Percentiles rank a stretch among this genome's conserved stretches.
phyloP scores from a whole-genome alignment of 2,888 invertebrate species.

The Drosophila hamatofila region DNA sequence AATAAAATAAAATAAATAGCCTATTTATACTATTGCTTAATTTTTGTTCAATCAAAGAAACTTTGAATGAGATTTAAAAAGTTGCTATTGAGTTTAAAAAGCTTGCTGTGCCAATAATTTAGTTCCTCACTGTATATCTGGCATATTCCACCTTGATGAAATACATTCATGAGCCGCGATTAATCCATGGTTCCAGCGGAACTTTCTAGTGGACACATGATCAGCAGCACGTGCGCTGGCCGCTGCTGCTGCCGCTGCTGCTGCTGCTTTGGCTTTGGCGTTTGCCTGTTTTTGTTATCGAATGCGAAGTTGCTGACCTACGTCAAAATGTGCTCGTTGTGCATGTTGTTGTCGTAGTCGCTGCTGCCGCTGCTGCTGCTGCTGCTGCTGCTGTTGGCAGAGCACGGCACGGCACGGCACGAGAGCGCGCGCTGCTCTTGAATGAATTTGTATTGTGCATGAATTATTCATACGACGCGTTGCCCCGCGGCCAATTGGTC shows the following conservation, averaged over 20 bases:
- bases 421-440: constrained; percentile 35
- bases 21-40: too few species aligned
- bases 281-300: constrained; percentile 42
- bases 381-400: background rate
- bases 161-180: background rate
- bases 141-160: background rate
- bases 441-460: constrained; percentile 59
- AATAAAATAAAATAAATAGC: too few species aligned
- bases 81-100: too few species aligned
- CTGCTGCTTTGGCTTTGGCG: constrained; percentile 2
- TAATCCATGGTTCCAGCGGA: constrained; percentile 1
- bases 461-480: constrained; percentile 72
- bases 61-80: too few species aligned
- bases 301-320: constrained; percentile 69
- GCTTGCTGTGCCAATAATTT: too few species aligned
- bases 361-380: constrained; percentile 2
- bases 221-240: constrained; percentile 40
- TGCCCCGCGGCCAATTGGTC: constrained; percentile 45
- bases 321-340: constrained; percentile 49
- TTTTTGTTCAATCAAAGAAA: too few species aligned
- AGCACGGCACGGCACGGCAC: constrained; percentile 14
- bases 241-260: constrained; percentile 1
- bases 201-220: constrained; percentile 20
- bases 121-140: background rate
- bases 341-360: background rate